A percentile compares a stretch with the other conserved stretches of the same genome.
These are phyloP conservation scores for Coccyzus lansbergi DNA, from an alignment of 2,797 vertebrate species.

Conservation along the genomic window DNA sequence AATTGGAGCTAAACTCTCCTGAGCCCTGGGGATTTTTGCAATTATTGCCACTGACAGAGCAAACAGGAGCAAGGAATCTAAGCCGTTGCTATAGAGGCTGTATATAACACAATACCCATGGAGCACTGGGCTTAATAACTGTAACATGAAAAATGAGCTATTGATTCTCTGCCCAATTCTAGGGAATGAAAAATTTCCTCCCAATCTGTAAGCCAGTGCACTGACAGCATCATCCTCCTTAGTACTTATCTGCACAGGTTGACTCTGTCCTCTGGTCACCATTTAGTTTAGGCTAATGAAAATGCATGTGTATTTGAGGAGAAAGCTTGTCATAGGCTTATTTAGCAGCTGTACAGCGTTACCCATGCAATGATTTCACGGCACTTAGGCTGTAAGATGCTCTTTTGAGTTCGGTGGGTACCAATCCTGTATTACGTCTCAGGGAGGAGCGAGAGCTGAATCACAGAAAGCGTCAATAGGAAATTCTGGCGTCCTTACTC, in stretches of 20 bases:
- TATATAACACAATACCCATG: neutral
- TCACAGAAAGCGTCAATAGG: neutral
- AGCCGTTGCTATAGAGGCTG: constrained; percentile 2
- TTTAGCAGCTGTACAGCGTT: neutral
- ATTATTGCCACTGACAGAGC: constrained; percentile 44
- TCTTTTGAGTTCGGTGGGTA: neutral
- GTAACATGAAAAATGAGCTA: constrained; percentile 49
- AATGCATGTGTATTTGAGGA: neutral
- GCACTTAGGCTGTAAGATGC: neutral
- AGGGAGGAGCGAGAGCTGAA: neutral
- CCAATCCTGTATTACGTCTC: neutral
- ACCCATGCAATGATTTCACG: neutral
- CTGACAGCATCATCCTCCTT: neutral
- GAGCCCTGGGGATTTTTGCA: constrained; percentile 35
- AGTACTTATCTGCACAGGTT: neutral
- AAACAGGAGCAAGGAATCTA: constrained; percentile 11
- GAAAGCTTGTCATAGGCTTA: neutral
- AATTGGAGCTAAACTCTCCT: neutral
- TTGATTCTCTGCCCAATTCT: constrained; percentile 46
- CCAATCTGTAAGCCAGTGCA: neutral
- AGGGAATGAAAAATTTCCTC: constrained; percentile 51
- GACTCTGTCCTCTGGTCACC: neutral
- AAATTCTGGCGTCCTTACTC: constrained; percentile 15
- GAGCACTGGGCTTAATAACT: constrained; percentile 44
- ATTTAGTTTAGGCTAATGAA: neutral